These are phyloP conservation scores for Habrosyne pyritoides DNA, from an alignment of 2,888 invertebrate genomes.

Conservation along the genomic window DNA sequence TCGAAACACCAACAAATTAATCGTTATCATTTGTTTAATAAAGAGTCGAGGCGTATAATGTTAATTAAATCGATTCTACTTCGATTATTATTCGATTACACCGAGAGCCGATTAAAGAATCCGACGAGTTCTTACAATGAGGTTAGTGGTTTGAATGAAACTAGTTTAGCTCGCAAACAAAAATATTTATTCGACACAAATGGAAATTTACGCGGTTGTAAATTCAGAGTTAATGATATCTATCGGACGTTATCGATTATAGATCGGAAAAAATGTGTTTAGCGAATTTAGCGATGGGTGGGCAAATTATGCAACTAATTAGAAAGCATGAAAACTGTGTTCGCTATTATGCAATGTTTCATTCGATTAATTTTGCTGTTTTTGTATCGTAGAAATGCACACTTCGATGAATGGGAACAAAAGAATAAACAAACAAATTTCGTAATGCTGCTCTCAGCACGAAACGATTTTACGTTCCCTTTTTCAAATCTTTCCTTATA, in stretches of 20 bases:
- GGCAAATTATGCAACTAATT: conserved; percentile 45
- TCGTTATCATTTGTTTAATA: conserved; percentile 36
- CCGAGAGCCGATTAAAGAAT: conserved; percentile 39
- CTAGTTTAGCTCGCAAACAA: conserved; percentile 48
- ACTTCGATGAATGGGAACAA: background rate
- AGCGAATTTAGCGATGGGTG: conserved; percentile 21
- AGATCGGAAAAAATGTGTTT: conserved; percentile 8
- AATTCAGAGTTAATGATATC: conserved; percentile 40
- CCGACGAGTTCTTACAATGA: conserved; percentile 41
- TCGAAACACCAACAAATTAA: conserved; percentile 29
- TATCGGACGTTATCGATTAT: conserved; percentile 12
- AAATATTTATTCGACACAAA: conserved; percentile 57
- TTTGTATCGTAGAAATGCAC: background rate
- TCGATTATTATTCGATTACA: conserved; percentile 33
- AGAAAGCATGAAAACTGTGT: conserved; percentile 51
- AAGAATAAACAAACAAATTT: background rate
- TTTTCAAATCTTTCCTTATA: too few species aligned
- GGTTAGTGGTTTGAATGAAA: conserved; percentile 59
- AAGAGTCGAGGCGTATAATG: conserved; percentile 20
- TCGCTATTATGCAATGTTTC: conserved; percentile 30
- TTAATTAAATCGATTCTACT: conserved; percentile 16
- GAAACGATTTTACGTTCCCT: background rate
- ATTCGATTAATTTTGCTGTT: conserved; percentile 9
- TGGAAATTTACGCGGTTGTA: conserved; percentile 48
- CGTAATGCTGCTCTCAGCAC: background rate